Conservation (phyloP, 2,113 vertebrate species). For the Rhodinocichla rosea region DNA sequence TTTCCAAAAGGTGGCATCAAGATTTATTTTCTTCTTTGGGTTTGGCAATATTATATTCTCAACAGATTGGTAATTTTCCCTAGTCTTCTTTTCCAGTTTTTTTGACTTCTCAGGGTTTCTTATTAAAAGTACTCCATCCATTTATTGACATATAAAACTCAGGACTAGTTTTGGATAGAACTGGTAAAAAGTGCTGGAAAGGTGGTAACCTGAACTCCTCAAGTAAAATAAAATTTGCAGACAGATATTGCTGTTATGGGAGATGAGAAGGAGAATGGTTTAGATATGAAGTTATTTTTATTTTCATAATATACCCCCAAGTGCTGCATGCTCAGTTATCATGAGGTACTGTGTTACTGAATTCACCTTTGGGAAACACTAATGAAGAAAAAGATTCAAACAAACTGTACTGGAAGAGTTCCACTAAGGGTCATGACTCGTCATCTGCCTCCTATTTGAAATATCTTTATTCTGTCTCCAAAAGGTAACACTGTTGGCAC, state of each 20-base stretch:
- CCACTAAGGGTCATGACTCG: neutral
- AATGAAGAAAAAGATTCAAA: neutral
- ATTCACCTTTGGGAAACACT: neutral
- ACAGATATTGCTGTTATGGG: neutral
- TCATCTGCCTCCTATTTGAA: neutral
- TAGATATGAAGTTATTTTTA: slow-evolving; percentile 6
- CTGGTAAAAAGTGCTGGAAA: slow-evolving; percentile 50
- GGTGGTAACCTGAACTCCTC: slow-evolving; percentile 39
- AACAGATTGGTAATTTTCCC: slow-evolving; percentile 1
- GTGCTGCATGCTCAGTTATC: neutral
- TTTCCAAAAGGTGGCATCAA: neutral
- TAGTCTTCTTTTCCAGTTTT: neutral
- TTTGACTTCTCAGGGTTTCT: neutral
- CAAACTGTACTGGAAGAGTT: neutral
- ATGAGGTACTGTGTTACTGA: neutral
- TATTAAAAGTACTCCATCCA: slow-evolving; percentile 40
- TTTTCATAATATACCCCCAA: neutral
- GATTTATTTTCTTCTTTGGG: neutral
- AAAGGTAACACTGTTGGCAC: neutral
- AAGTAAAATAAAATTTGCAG: slow-evolving; percentile 23
- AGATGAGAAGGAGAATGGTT: slow-evolving; percentile 10
- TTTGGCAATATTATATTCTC: neutral
- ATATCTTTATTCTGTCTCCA: neutral
- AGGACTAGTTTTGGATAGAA: slow-evolving; percentile 45
- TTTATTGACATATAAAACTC: slow-evolving; percentile 67